phyloP scores from a whole-genome alignment of 2,888 invertebrate species.

The Rhingia campestris region DNA sequence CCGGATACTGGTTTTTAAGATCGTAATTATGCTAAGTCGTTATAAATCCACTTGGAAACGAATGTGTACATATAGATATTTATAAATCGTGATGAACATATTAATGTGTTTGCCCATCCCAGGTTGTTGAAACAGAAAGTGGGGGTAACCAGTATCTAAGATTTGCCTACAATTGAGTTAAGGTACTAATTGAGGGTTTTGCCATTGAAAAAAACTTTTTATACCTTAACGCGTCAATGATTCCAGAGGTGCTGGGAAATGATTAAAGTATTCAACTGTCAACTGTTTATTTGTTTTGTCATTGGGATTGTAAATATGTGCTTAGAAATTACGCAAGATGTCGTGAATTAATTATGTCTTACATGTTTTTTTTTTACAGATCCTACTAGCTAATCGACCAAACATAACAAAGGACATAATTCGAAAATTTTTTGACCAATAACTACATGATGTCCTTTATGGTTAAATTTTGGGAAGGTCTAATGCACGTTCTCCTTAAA shows the following conservation, averaged over 20 bases:
- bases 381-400: too few relatives aligned
- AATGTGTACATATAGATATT: too few relatives aligned
- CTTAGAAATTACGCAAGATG: too few relatives aligned
- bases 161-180: background rate
- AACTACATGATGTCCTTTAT: too few relatives aligned
- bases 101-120: background rate
- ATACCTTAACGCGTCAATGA: conserved; percentile 1
- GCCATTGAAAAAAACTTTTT: background rate
- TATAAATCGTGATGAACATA: background rate
- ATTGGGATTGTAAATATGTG: background rate
- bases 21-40: background rate
- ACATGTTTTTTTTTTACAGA: too few relatives aligned
- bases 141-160: background rate
- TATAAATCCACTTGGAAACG: background rate
- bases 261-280: background rate
- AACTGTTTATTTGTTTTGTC: background rate
- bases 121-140: background rate
- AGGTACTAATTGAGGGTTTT: background rate
- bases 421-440: too few relatives aligned
- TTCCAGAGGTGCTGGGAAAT: background rate
- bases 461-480: too few relatives aligned
- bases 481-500: too few relatives aligned
- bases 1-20: background rate
- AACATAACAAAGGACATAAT: too few relatives aligned
- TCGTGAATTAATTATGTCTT: too few relatives aligned